Evolutionary conservation across 2,797 vertebrate genomes (phyloP).

Genomic region (Rachycentron canadum): DNA sequence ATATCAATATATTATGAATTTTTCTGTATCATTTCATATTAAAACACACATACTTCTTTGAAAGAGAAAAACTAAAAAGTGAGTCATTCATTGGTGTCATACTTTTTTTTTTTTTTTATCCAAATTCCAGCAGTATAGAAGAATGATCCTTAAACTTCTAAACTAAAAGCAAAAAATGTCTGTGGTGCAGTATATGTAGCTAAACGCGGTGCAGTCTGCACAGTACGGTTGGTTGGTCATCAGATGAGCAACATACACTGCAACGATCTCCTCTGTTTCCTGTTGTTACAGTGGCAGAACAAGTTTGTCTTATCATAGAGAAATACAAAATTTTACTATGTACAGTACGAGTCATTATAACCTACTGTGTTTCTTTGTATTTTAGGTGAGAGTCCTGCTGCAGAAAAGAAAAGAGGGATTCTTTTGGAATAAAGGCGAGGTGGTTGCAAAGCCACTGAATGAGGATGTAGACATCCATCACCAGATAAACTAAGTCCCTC

Average conservation of each 20-base stretch:
- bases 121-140: constrained; percentile 76
- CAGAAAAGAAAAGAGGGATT: constrained; percentile 36
- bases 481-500: constrained; percentile 20
- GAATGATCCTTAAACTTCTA: constrained; percentile 58
- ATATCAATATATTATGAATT: constrained; percentile 74
- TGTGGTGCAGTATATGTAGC: constrained; percentile 49
- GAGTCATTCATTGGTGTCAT: constrained; percentile 87
- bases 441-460: constrained; percentile 54
- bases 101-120: constrained; percentile 69
- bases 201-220: constrained; percentile 54
- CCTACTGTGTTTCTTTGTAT: constrained; percentile 53
- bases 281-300: constrained; percentile 59
- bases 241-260: constrained; percentile 49
- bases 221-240: constrained; percentile 36
- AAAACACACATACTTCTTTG: constrained; percentile 71
- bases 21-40: constrained; percentile 71
- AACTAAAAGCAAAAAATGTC: constrained; percentile 58
- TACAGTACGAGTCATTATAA: constrained; percentile 73
- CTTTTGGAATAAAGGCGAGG: constrained; percentile 60
- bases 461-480: constrained; percentile 42
- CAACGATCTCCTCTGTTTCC: constrained; percentile 39
- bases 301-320: constrained; percentile 67
- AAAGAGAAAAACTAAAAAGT: constrained; percentile 70
- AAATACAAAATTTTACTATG: constrained; percentile 82
- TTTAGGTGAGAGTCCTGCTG: constrained; percentile 43